Conservation (phyloP, 2,888 invertebrate genomes). For the Mesodorylaimus sp. region DNA sequence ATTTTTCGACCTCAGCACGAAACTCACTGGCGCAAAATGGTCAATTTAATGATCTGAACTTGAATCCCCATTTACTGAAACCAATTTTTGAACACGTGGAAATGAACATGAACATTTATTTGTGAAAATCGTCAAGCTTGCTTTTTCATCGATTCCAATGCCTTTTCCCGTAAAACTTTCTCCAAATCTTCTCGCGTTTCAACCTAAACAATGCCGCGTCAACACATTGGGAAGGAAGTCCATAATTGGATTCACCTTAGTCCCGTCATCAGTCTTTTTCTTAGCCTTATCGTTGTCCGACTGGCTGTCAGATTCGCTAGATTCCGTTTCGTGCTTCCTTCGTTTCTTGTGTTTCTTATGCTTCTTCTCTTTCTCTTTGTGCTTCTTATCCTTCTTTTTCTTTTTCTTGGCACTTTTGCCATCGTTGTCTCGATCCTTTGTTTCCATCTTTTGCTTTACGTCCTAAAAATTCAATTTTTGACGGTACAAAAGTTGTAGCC, state of each 20-base stretch:
- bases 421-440: too few species aligned
- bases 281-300: background rate
- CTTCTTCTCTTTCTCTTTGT: conserved; percentile 4
- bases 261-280: background rate
- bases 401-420: too few species aligned
- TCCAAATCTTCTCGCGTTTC: background rate
- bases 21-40: too few species aligned
- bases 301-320: background rate
- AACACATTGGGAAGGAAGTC: background rate
- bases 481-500: too few species aligned
- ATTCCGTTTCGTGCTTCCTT: background rate
- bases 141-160: background rate
- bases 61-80: too few species aligned
- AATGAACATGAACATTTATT: too few species aligned
- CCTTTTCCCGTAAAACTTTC: background rate
- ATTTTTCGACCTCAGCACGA: background rate
- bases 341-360: background rate
- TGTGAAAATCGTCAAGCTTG: too few species aligned
- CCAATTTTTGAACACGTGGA: too few species aligned
- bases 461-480: too few species aligned
- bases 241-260: background rate
- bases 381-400: too few species aligned
- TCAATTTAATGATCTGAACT: too few species aligned
- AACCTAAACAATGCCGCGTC: background rate
- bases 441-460: too few species aligned